phyloP scores from a whole-genome alignment of 2,888 invertebrate genomes.

The Hemicrepidius hirtus region DNA sequence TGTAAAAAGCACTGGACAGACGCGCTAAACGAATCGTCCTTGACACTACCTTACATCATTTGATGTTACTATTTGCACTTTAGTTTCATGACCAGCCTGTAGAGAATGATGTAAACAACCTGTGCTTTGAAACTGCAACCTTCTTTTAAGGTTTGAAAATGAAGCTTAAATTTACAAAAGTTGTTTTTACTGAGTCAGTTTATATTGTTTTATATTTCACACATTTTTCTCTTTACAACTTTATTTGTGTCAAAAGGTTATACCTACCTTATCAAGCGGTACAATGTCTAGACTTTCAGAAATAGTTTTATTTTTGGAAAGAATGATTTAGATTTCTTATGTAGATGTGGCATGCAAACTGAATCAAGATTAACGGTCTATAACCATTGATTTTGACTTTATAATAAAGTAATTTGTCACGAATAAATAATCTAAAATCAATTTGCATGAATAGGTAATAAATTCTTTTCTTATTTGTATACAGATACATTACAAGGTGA shows the following conservation, averaged over 20 bases:
- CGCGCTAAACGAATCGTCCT: slow-evolving; percentile 59
- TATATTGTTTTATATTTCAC: no score
- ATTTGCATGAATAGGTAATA: slow-evolving; percentile 38
- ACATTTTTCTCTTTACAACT: not conserved
- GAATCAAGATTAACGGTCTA: slow-evolving; percentile 13
- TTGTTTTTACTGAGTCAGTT: no score
- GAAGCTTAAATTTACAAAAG: no score
- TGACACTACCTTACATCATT: slow-evolving; percentile 59
- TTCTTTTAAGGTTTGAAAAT: no score
- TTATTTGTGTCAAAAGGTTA: not conserved
- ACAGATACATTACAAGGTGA: slow-evolving; percentile 47
- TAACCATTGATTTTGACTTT: slow-evolving; percentile 31
- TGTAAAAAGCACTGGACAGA: slow-evolving; percentile 61
- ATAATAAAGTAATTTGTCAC: slow-evolving; percentile 38
- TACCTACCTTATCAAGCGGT: not conserved
- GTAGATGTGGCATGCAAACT: not conserved
- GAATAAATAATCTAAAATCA: slow-evolving; percentile 20
- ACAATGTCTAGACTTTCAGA: not conserved
- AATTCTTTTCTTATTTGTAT: slow-evolving; percentile 38
- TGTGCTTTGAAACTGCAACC: not conserved
- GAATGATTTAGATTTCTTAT: slow-evolving; percentile 12
- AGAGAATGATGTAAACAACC: slow-evolving; percentile 2
- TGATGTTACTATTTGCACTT: slow-evolving; percentile 42
- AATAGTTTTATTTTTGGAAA: slow-evolving; percentile 10
- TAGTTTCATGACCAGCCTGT: slow-evolving; percentile 30